Percentiles rank a stretch among this genome's conserved stretches.
Conservation (phyloP, 2,113 vertebrate genomes). For the Neodontobutis hainanensis region DNA sequence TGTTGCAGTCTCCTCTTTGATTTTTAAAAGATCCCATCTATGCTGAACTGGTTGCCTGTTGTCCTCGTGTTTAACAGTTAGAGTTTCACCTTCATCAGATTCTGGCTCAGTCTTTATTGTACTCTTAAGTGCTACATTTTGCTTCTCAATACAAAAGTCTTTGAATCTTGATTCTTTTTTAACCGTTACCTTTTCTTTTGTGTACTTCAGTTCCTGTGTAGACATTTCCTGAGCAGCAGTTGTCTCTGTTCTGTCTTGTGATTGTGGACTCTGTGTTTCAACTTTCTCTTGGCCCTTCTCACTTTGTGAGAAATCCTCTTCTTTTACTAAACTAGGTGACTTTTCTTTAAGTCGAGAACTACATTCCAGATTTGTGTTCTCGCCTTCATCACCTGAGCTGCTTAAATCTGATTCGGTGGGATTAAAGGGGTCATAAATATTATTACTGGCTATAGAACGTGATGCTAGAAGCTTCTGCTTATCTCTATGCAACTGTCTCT, state of each 20-base stretch:
- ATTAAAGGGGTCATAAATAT: conserved; percentile 94
- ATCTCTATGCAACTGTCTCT: conserved; percentile 60
- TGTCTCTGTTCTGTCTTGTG: conserved; percentile 27
- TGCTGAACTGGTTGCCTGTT: conserved; percentile 14
- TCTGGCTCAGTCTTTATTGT: conserved; percentile 55
- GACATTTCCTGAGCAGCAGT: conserved; percentile 15
- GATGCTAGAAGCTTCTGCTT: conserved; percentile 65
- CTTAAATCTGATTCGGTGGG: conserved; percentile 92
- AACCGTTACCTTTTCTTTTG: conserved; percentile 13
- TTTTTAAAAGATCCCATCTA: conserved; percentile 27
- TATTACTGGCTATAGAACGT: conserved; percentile 73
- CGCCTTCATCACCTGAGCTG: conserved; percentile 70
- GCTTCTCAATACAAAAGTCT: conserved; percentile 37
- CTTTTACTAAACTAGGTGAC: conserved; percentile 10
- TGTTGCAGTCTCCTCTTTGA: conserved; percentile 9
- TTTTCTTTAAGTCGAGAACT: conserved; percentile 11
- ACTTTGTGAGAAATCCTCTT: conserved; percentile 5
- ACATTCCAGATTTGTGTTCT: conserved; percentile 22
- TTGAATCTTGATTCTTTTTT: conserved; percentile 39
- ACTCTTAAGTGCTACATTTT: conserved; percentile 6
- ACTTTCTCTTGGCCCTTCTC: conserved; percentile 51
- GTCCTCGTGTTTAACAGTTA: conserved; percentile 52
- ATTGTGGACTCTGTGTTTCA: conserved; percentile 44
- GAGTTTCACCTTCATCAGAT: conserved; percentile 7
- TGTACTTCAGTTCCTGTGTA: conserved; percentile 9